Evolutionary conservation across 2,113 vertebrate species (phyloP), one percentile per base, ranked within the genome.

Genomic region (Chionis minor): DNA sequence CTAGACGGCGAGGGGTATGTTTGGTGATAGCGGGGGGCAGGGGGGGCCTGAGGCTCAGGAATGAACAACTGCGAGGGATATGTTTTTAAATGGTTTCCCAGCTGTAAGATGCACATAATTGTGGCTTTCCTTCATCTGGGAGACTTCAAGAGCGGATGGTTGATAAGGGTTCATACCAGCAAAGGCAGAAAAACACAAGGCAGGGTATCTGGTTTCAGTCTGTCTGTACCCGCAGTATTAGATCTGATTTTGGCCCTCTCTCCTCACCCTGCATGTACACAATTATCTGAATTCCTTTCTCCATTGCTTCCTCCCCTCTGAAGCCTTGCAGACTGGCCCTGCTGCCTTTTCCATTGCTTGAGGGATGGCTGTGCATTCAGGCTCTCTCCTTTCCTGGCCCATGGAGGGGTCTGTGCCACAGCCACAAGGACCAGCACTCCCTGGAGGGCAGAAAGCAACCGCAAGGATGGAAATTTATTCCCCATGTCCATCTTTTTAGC

Each of bases 161-260:
- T 17, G 70, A 56, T 95, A 91, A 94, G 91, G n/a, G 62, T 7
- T 92, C 8, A 4, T 70, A 47, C 63, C 12, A 67, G 9, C 33
- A 66, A 59, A 94, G 86, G 61, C 86, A 66, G 75, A 58, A 44
- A 88, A 91, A 81, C 88, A 75, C 32, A 15, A 81, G 74, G 65
- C 23, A 52, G 52, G 42, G 54, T 83, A 77, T 97, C 94, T 94
- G 97, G 86, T 94, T 93, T 95, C 93, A 80, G 92, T 78, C 92
- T 70, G 23, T 65, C 84, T 18, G 5, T 67, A 17, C 65, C 80
- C 90, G 0, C 61, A 24, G 82, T 78, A 17, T 82, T 40, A 47
- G 19, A 75, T 72, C 75, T 72, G 74, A 96, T 74, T 88, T 88
- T 62, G 61, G 84, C 58, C 86, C 52, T 73, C 56, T 71, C 71